A percentile compares a stretch with the other conserved stretches of the same genome.
phyloP scores from a whole-genome alignment of 1,140 invertebrate species.

The Arctopsyche grandis region DNA sequence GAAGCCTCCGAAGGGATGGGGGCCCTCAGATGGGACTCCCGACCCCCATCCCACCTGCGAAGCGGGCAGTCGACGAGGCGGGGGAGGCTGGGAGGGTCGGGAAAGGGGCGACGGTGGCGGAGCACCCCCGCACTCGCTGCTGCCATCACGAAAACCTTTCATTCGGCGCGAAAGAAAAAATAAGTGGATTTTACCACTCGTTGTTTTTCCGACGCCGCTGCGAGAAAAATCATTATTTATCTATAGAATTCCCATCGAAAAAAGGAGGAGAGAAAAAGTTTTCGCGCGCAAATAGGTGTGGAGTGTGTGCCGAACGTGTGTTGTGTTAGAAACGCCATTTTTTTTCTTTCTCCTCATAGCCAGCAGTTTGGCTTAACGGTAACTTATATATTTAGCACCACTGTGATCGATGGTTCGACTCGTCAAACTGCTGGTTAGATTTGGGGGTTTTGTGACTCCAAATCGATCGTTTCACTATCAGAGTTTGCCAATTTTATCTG shows the following conservation, averaged over 20 bases:
- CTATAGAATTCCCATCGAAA: conserved; percentile 54
- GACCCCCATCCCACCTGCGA: conserved; percentile 37
- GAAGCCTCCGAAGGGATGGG: neutral
- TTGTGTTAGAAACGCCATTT: conserved; percentile 21
- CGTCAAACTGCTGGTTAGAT: too few species aligned
- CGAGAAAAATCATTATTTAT: conserved; percentile 55
- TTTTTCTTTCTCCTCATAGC: neutral
- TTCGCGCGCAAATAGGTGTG: conserved; percentile 7
- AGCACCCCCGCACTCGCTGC: conserved; percentile 40
- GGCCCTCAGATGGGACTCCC: neutral
- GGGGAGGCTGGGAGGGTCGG: conserved; percentile 2
- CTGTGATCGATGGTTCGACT: too few species aligned
- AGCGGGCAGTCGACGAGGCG: conserved; percentile 48
- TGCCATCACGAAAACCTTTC: conserved; percentile 53
- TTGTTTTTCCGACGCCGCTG: conserved; percentile 50
- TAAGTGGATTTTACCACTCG: conserved; percentile 55
- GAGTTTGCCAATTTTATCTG: too few species aligned
- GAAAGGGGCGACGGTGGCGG: conserved; percentile 37
- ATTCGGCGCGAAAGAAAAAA: conserved; percentile 54
- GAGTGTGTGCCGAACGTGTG: conserved; percentile 14
- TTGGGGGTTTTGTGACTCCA: too few species aligned
- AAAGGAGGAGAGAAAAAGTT: conserved; percentile 28
- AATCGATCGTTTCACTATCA: too few species aligned
- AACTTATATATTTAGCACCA: too few species aligned
- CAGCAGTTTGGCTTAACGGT: too few species aligned